Conservation (phyloP, 2,888 invertebrate species). For the Cremastinae sp. region DNA sequence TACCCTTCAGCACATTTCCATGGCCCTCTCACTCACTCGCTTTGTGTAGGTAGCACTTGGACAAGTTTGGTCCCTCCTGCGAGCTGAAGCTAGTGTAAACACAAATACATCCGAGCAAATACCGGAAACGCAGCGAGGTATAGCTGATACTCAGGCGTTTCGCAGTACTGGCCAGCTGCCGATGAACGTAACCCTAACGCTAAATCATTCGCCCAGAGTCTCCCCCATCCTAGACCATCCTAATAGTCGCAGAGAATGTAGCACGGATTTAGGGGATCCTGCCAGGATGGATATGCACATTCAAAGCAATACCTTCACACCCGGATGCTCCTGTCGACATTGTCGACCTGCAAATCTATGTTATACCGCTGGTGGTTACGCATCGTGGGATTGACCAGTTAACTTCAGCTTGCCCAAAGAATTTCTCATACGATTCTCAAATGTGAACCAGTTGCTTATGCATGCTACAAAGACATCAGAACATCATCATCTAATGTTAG, state of each 20-base stretch:
- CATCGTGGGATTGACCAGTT: background rate
- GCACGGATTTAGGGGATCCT: conserved; percentile 14
- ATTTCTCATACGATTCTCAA: no score
- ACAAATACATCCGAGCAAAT: conserved; percentile 40
- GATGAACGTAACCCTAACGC: conserved; percentile 33
- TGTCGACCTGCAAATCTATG: conserved; percentile 9
- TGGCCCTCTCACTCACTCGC: conserved; percentile 15
- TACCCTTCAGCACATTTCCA: no score
- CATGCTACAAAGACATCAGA: no score
- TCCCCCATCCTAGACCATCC: conserved; percentile 34
- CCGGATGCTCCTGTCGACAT: conserved; percentile 16
- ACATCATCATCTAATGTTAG: no score
- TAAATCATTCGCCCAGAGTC: conserved; percentile 46
- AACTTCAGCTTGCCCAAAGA: background rate
- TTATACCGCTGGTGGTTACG: conserved; percentile 18
- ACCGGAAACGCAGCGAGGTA: conserved; percentile 38
- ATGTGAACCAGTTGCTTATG: no score
- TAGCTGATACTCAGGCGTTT: conserved; percentile 32
- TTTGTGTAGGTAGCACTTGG: conserved; percentile 51
- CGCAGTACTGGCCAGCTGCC: conserved; percentile 21
- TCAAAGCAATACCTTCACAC: conserved; percentile 31
- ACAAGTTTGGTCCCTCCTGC: conserved; percentile 4
- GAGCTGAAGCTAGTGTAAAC: conserved; percentile 54
- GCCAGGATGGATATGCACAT: conserved; percentile 33
- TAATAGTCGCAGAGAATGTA: conserved; percentile 39